phyloP scores from a whole-genome alignment of 2,888 invertebrate genomes.

The Calameuta pallipes region DNA sequence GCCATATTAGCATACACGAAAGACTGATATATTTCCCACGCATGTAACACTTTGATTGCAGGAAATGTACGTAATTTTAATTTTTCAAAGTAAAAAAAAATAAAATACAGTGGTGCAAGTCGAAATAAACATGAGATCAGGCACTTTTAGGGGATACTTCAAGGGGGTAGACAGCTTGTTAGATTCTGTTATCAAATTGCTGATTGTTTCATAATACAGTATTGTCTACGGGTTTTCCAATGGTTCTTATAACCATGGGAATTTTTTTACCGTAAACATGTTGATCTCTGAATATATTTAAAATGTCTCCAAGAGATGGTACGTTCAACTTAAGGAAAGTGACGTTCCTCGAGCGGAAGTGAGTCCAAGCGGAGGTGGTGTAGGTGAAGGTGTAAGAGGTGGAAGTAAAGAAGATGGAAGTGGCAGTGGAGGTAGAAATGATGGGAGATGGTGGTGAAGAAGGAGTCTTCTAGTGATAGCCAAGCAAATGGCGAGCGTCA shows the following conservation, averaged over 20 bases:
- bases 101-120: background rate
- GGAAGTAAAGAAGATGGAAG: background rate
- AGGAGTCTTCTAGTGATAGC: slow-evolving; percentile 5
- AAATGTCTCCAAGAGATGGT: background rate
- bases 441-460: background rate
- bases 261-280: background rate
- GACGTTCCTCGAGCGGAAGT: background rate
- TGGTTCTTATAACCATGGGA: background rate
- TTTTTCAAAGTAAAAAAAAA: background rate
- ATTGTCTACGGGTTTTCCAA: background rate
- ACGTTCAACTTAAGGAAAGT: background rate
- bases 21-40: background rate
- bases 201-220: background rate
- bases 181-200: background rate
- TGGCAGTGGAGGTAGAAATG: background rate
- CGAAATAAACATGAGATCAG: background rate
- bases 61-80: background rate
- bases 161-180: background rate
- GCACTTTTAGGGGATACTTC: background rate
- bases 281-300: background rate
- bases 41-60: background rate
- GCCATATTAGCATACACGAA: background rate
- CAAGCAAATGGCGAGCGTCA: slow-evolving; percentile 3
- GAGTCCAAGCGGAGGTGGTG: background rate
- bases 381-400: background rate